phyloP scores from a whole-genome alignment of 1,140 invertebrate genomes.

The Gryllus bimaculatus region DNA sequence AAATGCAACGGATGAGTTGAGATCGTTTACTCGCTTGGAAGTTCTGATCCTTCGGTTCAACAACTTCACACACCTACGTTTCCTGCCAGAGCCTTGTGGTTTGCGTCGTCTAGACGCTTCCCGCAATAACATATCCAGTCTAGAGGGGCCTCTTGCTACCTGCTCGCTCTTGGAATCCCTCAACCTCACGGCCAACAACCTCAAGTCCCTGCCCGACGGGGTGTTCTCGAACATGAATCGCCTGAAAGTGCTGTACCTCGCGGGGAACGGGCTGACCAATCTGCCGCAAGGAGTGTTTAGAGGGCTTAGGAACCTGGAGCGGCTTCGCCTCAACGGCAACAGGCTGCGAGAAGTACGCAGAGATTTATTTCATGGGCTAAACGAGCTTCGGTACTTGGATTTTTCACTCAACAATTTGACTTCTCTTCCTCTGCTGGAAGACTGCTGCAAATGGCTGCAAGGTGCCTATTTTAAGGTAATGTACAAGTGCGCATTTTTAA shows the following conservation, averaged over 20 bases:
- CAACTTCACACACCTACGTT: neutral
- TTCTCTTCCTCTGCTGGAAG: neutral
- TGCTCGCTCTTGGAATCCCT: neutral
- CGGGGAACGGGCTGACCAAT: neutral
- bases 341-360: neutral
- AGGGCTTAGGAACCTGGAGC: neutral
- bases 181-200: neutral
- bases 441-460: neutral
- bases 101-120: neutral
- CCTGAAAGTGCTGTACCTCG: neutral
- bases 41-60: neutral
- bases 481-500: no score
- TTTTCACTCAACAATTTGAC: neutral
- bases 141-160: neutral
- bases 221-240: neutral
- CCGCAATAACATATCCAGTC: neutral
- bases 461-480: neutral
- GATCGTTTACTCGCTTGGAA: neutral
- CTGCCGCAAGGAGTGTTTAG: neutral
- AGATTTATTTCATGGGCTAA: neutral
- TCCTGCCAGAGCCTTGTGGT: neutral
- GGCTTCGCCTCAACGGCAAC: neutral
- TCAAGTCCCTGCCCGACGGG: neutral
- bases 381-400: neutral
- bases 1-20: neutral